phyloP scores from a whole-genome alignment of 2,797 vertebrate species.

The Coreius guichenoti region DNA sequence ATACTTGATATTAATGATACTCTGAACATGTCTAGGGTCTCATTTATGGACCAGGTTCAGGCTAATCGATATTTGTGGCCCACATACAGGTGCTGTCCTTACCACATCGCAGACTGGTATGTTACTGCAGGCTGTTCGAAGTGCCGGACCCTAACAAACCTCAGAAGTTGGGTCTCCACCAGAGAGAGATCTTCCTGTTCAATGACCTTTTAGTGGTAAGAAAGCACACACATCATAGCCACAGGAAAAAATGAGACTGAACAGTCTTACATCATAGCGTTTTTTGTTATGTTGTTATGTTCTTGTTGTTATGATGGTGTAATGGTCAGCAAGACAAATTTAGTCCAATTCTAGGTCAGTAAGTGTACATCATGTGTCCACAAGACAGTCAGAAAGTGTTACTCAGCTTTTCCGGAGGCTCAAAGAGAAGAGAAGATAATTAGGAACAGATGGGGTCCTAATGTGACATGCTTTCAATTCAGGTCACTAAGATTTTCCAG shows the following conservation, averaged over 20 bases:
- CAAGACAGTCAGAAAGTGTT: conserved; percentile 37
- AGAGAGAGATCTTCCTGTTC: conserved; percentile 97
- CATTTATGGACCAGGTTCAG: neutral
- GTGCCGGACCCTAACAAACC: conserved; percentile 97
- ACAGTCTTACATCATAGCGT: neutral
- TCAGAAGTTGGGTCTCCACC: conserved; percentile 94
- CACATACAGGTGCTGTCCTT: conserved; percentile 88
- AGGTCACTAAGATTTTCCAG: conserved; percentile 99
- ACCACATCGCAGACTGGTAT: conserved; percentile 93
- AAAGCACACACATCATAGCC: conserved; percentile 24
- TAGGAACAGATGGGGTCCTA: conserved; percentile 49
- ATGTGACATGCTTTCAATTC: conserved; percentile 55
- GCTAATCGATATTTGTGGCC: neutral
- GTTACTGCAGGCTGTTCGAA: conserved; percentile 96
- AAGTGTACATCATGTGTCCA: conserved; percentile 13
- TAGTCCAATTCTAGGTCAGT: conserved; percentile 20
- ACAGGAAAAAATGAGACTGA: neutral
- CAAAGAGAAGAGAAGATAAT: conserved; percentile 28
- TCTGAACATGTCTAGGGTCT: neutral
- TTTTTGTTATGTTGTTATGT: conserved; percentile 21
- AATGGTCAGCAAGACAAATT: conserved; percentile 9
- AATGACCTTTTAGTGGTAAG: conserved; percentile 97
- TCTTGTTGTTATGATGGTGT: conserved; percentile 11
- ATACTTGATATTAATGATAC: neutral
- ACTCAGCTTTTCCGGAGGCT: conserved; percentile 33